Evolutionary conservation across 2,888 invertebrate species (phyloP).

Genomic region (Heliconius cydno): DNA sequence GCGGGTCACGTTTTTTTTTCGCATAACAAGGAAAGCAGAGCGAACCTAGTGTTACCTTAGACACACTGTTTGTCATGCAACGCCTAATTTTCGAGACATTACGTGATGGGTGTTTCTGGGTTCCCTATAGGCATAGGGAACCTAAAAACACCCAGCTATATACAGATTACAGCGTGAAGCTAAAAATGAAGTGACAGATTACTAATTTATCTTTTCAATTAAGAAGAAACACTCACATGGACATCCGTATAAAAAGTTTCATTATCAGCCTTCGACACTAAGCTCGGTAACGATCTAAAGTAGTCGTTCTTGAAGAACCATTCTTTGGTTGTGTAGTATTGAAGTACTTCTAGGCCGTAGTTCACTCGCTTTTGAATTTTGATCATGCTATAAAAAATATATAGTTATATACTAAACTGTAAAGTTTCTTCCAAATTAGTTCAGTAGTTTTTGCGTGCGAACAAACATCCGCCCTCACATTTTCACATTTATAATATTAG

Average conservation of each 20-base stretch:
- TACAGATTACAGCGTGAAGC: neutral
- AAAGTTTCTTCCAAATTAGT: no score
- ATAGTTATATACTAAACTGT: neutral
- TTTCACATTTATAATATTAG: neutral
- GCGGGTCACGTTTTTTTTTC: no score
- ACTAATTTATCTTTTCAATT: neutral
- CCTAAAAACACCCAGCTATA: neutral
- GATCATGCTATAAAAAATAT: constrained; percentile 80
- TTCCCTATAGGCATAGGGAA: no score
- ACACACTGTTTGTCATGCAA: no score
- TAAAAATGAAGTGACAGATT: neutral
- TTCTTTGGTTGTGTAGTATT: constrained; percentile 91
- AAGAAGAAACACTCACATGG: constrained; percentile 56
- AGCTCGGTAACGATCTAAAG: constrained; percentile 77
- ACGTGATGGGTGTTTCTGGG: no score
- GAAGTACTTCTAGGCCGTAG: constrained; percentile 86
- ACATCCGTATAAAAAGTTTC: constrained; percentile 85
- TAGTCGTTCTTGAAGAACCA: constrained; percentile 91
- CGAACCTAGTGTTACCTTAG: no score
- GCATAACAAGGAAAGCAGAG: no score
- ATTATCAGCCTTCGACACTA: constrained; percentile 83
- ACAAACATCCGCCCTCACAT: neutral
- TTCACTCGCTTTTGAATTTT: constrained; percentile 85
- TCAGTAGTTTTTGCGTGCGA: no score
- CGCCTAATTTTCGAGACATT: no score